Evolutionary conservation across 2,113 vertebrate genomes (phyloP).

Genomic region (western clawed frog (Xenopus tropicalis)): DNA sequence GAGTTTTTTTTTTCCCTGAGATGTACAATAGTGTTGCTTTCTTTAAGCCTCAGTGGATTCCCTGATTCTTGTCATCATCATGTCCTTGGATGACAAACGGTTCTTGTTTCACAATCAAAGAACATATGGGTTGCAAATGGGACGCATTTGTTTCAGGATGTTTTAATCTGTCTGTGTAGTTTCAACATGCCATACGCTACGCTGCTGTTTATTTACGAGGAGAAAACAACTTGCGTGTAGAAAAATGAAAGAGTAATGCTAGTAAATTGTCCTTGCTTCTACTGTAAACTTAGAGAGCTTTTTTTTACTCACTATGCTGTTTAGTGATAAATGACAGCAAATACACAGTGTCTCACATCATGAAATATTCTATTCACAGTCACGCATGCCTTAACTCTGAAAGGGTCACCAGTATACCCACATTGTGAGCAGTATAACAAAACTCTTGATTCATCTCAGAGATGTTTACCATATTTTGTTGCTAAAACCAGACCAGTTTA

Average conservation of each 20-base stretch:
- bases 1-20: slow-evolving; percentile 18
- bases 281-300: too few species aligned
- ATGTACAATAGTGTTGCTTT: slow-evolving; percentile 7
- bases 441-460: not conserved
- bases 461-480: too few species aligned
- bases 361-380: too few species aligned
- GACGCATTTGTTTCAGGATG: slow-evolving; percentile 13
- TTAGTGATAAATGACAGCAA: too few species aligned
- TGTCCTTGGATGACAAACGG: slow-evolving; percentile 8
- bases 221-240: not conserved
- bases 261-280: too few species aligned
- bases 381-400: too few species aligned
- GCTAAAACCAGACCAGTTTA: too few species aligned
- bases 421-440: not conserved
- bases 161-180: slow-evolving; percentile 9
- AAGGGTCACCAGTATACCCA: too few species aligned
- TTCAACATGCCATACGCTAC: not conserved
- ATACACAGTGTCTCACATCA: too few species aligned
- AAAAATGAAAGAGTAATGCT: not conserved
- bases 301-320: too few species aligned
- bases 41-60: not conserved
- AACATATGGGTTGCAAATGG: slow-evolving; percentile 10
- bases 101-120: not conserved
- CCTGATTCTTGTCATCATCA: slow-evolving; percentile 5
- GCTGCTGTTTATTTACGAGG: not conserved